These are phyloP conservation scores for Andrena marginata DNA, from an alignment of 2,888 invertebrate species.

Conservation along the genomic window DNA sequence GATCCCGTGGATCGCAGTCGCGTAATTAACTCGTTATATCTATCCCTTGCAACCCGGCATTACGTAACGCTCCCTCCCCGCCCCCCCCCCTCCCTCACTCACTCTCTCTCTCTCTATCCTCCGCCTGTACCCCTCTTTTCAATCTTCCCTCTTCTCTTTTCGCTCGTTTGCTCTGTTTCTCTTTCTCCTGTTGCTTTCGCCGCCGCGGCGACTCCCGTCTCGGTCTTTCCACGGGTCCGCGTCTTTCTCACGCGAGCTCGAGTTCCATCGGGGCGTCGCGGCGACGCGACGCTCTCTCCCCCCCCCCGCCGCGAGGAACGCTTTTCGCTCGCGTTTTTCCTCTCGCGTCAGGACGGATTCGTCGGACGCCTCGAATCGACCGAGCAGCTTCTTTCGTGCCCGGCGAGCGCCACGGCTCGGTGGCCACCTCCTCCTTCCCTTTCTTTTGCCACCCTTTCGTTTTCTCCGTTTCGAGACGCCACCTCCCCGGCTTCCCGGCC, in stretches of 20 bases:
- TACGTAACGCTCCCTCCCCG: conserved; percentile 63
- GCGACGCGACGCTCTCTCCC: background rate
- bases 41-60: conserved; percentile 66
- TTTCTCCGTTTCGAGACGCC: conserved; percentile 1
- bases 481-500: background rate
- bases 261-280: conserved; percentile 20
- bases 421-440: background rate
- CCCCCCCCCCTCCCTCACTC: background rate
- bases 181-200: conserved; percentile 7
- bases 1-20: conserved; percentile 73
- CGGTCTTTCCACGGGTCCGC: conserved; percentile 32
- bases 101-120: conserved; percentile 34
- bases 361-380: conserved; percentile 42
- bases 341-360: conserved; percentile 36
- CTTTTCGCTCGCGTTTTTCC: conserved; percentile 54
- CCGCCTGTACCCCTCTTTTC: conserved; percentile 19
- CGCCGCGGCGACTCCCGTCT: conserved; percentile 1
- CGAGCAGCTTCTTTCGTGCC: conserved; percentile 26
- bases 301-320: conserved; percentile 41
- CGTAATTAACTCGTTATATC: conserved; percentile 80
- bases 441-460: conserved; percentile 16
- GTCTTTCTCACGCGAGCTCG: conserved; percentile 20
- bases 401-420: background rate
- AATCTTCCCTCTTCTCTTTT: conserved; percentile 22
- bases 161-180: conserved; percentile 26